Evolutionary conservation across 2,888 invertebrate genomes (phyloP).

Genomic region (Pandemis corylana): DNA sequence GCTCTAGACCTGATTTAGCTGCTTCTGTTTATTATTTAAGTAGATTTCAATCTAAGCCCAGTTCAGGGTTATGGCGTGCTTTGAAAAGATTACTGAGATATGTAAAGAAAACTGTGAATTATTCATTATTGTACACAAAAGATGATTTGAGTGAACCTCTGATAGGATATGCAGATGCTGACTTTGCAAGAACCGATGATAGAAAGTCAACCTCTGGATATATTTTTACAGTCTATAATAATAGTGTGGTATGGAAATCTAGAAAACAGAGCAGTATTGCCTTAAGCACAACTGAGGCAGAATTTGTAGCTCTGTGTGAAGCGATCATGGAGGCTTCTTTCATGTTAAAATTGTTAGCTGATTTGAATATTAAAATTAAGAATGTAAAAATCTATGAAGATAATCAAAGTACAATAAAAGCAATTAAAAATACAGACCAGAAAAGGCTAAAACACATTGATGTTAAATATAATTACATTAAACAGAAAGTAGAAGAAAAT

Average conservation of each 20-base stretch:
- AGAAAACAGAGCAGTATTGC: conserved; percentile 3
- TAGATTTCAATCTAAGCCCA: conserved; percentile 40
- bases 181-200: conserved; percentile 35
- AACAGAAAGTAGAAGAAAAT: no score
- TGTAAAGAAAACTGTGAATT: conserved; percentile 38
- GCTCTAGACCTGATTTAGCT: conserved; percentile 43
- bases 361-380: no score
- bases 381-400: no score
- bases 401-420: conserved; percentile 34
- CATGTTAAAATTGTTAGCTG: no score
- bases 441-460: conserved; percentile 32
- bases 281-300: conserved; percentile 14
- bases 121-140: conserved; percentile 26
- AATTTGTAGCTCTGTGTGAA: conserved; percentile 14
- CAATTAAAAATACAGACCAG: conserved; percentile 20
- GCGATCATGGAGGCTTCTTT: no score
- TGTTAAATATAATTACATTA: conserved; percentile 32
- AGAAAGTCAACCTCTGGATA: conserved; percentile 44
- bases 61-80: conserved; percentile 27
- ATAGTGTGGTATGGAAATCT: conserved; percentile 28
- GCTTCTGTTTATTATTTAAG: no score
- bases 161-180: conserved; percentile 39
- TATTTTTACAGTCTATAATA: conserved; percentile 43
- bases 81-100: conserved; percentile 41
- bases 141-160: conserved; percentile 9